Evolutionary conservation across 2,888 invertebrate genomes (phyloP).

Genomic region (Tineola bisselliella): DNA sequence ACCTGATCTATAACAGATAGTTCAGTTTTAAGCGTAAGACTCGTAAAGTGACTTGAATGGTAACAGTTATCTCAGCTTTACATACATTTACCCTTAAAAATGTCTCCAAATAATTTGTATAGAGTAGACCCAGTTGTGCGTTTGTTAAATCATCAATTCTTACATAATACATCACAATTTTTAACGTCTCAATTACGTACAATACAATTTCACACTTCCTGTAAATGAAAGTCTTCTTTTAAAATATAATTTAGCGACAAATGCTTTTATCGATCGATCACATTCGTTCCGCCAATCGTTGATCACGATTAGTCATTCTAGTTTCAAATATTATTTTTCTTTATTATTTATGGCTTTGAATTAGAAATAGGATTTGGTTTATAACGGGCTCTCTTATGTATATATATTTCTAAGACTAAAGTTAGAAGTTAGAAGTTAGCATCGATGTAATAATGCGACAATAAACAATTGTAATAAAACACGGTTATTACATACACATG

Average conservation of each 20-base stretch:
- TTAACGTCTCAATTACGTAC: conserved; percentile 14
- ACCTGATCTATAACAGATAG: too few relatives aligned
- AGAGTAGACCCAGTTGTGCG: too few relatives aligned
- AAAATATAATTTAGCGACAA: conserved; percentile 45
- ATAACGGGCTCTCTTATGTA: conserved; percentile 16
- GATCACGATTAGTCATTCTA: conserved; percentile 47
- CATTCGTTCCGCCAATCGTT: conserved; percentile 52
- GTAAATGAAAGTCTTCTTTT: conserved; percentile 17
- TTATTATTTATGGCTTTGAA: neutral
- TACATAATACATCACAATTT: neutral
- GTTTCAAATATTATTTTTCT: conserved; percentile 20
- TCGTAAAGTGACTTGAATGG: too few relatives aligned
- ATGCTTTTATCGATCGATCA: conserved; percentile 52
- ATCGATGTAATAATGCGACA: too few relatives aligned
- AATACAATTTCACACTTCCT: conserved; percentile 17
- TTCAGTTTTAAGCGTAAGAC: too few relatives aligned
- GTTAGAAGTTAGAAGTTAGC: too few relatives aligned
- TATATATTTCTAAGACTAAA: too few relatives aligned
- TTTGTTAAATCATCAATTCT: too few relatives aligned
- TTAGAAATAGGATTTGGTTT: conserved; percentile 16
- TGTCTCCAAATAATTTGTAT: too few relatives aligned
- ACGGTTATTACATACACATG: neutral
- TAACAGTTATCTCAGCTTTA: too few relatives aligned
- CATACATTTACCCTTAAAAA: too few relatives aligned
- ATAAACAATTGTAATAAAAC: too few relatives aligned